These are phyloP conservation scores for Ormia ochracea DNA, from an alignment of 2,888 invertebrate genomes.

Conservation along the genomic window DNA sequence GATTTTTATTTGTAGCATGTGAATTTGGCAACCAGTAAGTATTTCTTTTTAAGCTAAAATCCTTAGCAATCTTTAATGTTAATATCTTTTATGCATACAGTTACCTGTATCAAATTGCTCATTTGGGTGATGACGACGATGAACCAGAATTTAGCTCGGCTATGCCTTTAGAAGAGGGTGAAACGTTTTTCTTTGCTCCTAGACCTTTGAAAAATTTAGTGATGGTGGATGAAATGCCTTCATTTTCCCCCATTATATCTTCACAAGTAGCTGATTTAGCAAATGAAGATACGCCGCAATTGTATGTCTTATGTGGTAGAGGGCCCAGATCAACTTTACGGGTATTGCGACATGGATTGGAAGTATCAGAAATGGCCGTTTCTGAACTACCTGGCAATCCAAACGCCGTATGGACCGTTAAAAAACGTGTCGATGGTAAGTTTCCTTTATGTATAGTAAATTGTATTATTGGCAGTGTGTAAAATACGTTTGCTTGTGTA, in stretches of 20 bases:
- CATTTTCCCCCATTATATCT: constrained; percentile 91
- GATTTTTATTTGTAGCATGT: constrained; percentile 97
- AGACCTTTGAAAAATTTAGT: constrained; percentile 94
- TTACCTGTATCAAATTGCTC: constrained; percentile 98
- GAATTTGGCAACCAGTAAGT: constrained; percentile 99
- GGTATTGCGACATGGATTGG: constrained; percentile 96
- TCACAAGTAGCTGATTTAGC: constrained; percentile 95
- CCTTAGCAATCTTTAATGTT: not conserved
- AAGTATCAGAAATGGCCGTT: constrained; percentile 99
- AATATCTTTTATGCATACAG: constrained; percentile 78
- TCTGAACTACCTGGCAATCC: constrained; percentile 99
- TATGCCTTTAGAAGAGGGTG: constrained; percentile 98
- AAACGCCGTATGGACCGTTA: constrained; percentile 99
- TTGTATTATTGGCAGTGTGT: constrained; percentile 17
- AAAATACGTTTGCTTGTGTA: constrained; percentile 23
- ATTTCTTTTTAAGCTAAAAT: not conserved
- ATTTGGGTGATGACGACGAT: constrained; percentile 98
- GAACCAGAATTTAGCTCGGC: constrained; percentile 99
- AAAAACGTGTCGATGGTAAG: constrained; percentile 96
- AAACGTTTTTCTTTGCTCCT: constrained; percentile 99
- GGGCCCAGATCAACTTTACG: constrained; percentile 95
- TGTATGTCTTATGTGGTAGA: constrained; percentile 96
- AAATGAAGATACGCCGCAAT: constrained; percentile 98
- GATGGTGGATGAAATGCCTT: constrained; percentile 97
- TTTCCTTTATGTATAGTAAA: too few species aligned